Conservation (phyloP, 2,888 invertebrate species). For the Cryptophagus acutangulus region DNA sequence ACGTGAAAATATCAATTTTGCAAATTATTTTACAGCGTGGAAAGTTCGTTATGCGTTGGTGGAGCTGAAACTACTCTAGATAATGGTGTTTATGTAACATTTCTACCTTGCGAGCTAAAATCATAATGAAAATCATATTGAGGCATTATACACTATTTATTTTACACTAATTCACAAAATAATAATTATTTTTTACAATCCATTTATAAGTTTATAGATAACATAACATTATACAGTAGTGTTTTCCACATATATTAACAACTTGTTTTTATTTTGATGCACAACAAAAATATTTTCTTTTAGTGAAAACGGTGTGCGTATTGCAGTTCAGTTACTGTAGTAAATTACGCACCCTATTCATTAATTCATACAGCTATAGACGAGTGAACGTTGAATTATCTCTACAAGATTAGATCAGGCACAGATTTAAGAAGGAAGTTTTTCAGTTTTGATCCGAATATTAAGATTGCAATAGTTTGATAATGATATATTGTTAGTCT, state of each 20-base stretch:
- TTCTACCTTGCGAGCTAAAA: no score
- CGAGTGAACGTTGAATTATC: background rate
- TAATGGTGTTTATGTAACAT: no score
- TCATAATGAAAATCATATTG: constrained; percentile 22
- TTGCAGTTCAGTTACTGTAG: background rate
- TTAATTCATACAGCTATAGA: background rate
- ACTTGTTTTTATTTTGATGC: no score
- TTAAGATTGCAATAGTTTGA: no score
- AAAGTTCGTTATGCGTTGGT: no score
- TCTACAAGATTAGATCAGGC: constrained; percentile 14
- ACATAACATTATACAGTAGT: constrained; percentile 32
- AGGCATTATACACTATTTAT: constrained; percentile 43
- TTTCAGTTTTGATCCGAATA: no score
- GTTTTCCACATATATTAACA: no score
- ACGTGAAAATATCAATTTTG: no score
- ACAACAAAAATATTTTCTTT: constrained; percentile 1
- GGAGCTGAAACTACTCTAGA: no score
- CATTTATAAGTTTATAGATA: constrained; percentile 34
- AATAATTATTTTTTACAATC: constrained; percentile 43
- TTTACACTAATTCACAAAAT: constrained; percentile 48
- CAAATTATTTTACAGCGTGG: no score
- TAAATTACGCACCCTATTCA: background rate
- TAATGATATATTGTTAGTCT: no score
- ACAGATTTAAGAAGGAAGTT: constrained; percentile 18
- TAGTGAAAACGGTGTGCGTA: background rate